Conservation (phyloP, 2,888 invertebrate species). For the Epinotia bilunana region DNA sequence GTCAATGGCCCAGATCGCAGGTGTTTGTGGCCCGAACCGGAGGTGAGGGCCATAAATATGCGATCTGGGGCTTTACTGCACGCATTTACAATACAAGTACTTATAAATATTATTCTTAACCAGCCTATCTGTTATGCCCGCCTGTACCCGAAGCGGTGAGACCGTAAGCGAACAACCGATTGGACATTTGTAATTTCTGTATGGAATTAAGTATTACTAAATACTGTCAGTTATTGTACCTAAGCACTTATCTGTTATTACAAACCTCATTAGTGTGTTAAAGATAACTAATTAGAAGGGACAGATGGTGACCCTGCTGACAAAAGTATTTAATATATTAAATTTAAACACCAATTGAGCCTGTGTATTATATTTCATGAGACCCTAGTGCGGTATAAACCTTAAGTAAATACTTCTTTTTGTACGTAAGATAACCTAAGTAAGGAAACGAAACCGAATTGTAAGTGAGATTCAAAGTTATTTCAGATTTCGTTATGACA, state of each 20-base stretch:
- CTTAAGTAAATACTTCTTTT: not conserved
- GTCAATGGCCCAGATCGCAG: too few relatives aligned
- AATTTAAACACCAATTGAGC: too few relatives aligned
- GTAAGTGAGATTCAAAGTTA: not conserved
- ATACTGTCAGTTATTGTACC: conserved; percentile 8
- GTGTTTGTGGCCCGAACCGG: too few relatives aligned
- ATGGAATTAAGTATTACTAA: not conserved
- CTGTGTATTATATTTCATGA: too few relatives aligned
- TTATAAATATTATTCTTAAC: too few relatives aligned
- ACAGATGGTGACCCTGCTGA: not conserved
- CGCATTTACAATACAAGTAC: too few relatives aligned
- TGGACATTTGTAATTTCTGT: conserved; percentile 1
- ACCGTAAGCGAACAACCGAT: not conserved
- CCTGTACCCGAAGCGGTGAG: not conserved
- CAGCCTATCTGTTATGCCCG: not conserved
- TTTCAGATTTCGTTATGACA: not conserved
- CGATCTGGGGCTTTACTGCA: too few relatives aligned
- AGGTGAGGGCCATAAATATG: too few relatives aligned
- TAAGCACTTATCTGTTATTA: conserved; percentile 19
- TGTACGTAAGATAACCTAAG: not conserved
- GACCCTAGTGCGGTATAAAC: too few relatives aligned
- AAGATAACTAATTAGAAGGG: conserved; percentile 7
- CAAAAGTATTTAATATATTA: too few relatives aligned
- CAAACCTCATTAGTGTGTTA: conserved; percentile 10
- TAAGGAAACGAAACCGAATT: not conserved